Evolutionary conservation across 2,113 vertebrate species (phyloP).

Genomic region (Micronycteris hirsuta): DNA sequence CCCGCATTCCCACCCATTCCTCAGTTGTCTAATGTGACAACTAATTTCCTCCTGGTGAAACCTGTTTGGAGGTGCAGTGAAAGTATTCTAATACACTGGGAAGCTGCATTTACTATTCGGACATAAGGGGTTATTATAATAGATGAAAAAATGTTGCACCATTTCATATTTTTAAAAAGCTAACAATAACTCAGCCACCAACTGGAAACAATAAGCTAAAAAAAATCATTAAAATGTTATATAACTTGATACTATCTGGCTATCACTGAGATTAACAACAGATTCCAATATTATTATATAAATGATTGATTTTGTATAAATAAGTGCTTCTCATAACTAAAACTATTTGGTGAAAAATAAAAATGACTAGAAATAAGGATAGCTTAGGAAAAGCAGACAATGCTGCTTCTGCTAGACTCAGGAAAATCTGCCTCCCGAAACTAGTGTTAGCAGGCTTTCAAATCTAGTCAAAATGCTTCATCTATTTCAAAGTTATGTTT

Average conservation of each 20-base stretch:
- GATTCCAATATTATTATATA: neutral
- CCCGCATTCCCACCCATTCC: neutral
- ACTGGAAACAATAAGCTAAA: neutral
- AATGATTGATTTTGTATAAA: neutral
- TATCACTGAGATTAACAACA: slow-evolving; percentile 5
- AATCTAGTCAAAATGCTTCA: neutral
- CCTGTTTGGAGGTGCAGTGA: neutral
- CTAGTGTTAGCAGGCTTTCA: neutral
- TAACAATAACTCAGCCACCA: neutral
- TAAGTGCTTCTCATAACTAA: neutral
- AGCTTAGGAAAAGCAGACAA: neutral
- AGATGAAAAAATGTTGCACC: neutral
- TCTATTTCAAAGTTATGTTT: neutral
- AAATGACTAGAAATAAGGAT: neutral
- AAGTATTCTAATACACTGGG: neutral
- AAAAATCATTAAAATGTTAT: neutral
- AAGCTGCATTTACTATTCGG: neutral
- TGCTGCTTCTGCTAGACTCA: neutral
- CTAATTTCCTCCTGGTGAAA: neutral
- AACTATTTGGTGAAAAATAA: neutral
- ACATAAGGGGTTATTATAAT: neutral
- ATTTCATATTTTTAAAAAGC: neutral
- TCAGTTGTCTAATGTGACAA: neutral
- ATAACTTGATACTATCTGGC: neutral
- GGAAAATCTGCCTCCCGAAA: neutral